Evolutionary conservation across 2,797 vertebrate genomes (phyloP).

Genomic region (Psittacula derbiana): DNA sequence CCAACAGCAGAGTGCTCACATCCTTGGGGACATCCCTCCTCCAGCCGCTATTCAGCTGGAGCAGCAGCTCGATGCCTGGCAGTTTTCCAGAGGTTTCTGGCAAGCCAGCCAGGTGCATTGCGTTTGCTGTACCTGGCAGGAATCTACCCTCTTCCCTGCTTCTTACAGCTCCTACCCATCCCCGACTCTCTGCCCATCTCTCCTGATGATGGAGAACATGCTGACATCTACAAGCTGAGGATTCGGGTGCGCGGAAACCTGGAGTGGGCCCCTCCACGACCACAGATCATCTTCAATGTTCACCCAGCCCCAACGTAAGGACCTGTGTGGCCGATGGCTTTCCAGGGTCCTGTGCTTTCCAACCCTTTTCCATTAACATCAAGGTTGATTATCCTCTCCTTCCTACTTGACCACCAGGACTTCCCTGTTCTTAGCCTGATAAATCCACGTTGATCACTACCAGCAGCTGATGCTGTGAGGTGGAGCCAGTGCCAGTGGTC

Average conservation of each 20-base stretch:
- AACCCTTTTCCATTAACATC: not conserved
- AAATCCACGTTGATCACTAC: not conserved
- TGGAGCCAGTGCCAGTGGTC: not conserved
- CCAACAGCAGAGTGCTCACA: not conserved
- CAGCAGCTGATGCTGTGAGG: not conserved
- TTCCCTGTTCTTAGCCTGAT: not conserved
- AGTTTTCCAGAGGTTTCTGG: not conserved
- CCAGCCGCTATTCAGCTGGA: not conserved
- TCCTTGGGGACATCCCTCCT: not conserved
- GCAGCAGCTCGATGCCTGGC: accelerated
- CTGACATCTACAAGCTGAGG: constrained; percentile 94
- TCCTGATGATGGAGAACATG: constrained; percentile 94
- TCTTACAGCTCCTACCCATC: constrained; percentile 90
- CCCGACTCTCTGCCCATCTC: constrained; percentile 95
- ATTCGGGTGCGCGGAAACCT: constrained; percentile 96
- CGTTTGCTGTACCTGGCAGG: not conserved
- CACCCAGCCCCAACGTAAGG: constrained; percentile 92
- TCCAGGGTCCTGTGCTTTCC: not conserved
- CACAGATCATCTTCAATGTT: constrained; percentile 97
- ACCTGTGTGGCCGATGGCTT: accelerated
- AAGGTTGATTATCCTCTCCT: not conserved
- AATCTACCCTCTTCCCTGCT: not conserved
- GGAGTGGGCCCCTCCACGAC: constrained; percentile 95
- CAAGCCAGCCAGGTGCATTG: not conserved
- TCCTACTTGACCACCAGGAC: accelerated